Conservation (phyloP, 2,888 invertebrate genomes). For the Aphidius colemani region DNA sequence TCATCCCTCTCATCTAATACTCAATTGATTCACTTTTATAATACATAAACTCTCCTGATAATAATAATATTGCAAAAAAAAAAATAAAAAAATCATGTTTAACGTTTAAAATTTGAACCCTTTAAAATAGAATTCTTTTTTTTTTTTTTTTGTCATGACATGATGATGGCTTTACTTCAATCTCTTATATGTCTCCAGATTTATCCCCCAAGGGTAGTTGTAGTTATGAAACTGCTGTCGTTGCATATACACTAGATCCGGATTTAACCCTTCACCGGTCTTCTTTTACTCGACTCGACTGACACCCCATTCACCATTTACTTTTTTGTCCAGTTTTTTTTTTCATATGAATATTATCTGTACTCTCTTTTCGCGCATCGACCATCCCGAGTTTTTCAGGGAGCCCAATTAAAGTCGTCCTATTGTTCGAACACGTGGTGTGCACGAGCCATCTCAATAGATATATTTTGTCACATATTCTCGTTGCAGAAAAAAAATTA, state of each 20-base stretch:
- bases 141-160: slow-evolving; percentile 6
- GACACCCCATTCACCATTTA: slow-evolving; percentile 40
- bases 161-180: slow-evolving; percentile 12
- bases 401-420: slow-evolving; percentile 59
- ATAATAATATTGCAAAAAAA: background rate
- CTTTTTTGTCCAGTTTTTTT: slow-evolving; percentile 45
- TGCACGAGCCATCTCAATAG: slow-evolving; percentile 50
- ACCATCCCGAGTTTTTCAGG: slow-evolving; percentile 40
- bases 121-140: slow-evolving; percentile 5
- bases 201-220: slow-evolving; percentile 18
- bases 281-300: slow-evolving; percentile 15
- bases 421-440: slow-evolving; percentile 59
- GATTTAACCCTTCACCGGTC: slow-evolving; percentile 25
- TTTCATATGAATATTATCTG: slow-evolving; percentile 24
- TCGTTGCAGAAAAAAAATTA: background rate
- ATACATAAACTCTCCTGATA: background rate
- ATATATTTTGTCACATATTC: background rate
- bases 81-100: background rate
- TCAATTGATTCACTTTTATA: background rate
- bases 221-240: slow-evolving; percentile 15
- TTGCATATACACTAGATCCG: slow-evolving; percentile 36
- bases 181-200: background rate
- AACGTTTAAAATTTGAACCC: background rate
- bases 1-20: too few relatives aligned
- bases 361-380: slow-evolving; percentile 31